phyloP scores from a whole-genome alignment of 2,797 vertebrate species.

The Agapornis canus region DNA sequence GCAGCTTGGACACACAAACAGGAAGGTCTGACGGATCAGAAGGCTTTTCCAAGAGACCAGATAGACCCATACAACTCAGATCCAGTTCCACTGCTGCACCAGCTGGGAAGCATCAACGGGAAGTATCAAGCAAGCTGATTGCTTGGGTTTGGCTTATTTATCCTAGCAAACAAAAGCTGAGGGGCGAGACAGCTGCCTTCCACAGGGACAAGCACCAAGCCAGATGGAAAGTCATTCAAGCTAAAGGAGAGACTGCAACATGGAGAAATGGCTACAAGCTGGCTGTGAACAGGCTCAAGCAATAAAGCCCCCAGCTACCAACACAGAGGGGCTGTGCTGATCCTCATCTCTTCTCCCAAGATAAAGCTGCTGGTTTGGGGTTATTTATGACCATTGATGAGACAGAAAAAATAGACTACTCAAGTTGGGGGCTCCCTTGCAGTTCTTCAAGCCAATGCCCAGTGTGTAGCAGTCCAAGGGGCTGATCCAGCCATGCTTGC shows the following conservation, averaged over 20 bases:
- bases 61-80: accelerated
- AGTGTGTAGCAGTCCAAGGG: background rate
- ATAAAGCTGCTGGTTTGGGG: background rate
- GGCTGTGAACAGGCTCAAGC: background rate
- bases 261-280: background rate
- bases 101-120: background rate
- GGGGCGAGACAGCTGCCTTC: background rate
- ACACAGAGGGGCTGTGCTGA: background rate
- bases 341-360: background rate
- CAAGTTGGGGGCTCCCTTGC: background rate
- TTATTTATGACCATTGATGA: background rate
- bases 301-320: background rate
- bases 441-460: background rate
- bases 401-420: too few relatives aligned
- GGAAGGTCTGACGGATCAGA: background rate
- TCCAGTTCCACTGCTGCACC: background rate
- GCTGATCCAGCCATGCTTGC: background rate
- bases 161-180: background rate
- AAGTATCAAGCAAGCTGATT: accelerated
- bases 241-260: background rate
- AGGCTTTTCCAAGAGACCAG: background rate
- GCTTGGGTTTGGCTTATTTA: background rate
- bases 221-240: background rate
- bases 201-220: background rate
- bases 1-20: background rate